Evolutionary conservation across 2,113 vertebrate species (phyloP), one percentile per base, ranked within the genome.

Genomic region (Malurus melanocephalus): DNA sequence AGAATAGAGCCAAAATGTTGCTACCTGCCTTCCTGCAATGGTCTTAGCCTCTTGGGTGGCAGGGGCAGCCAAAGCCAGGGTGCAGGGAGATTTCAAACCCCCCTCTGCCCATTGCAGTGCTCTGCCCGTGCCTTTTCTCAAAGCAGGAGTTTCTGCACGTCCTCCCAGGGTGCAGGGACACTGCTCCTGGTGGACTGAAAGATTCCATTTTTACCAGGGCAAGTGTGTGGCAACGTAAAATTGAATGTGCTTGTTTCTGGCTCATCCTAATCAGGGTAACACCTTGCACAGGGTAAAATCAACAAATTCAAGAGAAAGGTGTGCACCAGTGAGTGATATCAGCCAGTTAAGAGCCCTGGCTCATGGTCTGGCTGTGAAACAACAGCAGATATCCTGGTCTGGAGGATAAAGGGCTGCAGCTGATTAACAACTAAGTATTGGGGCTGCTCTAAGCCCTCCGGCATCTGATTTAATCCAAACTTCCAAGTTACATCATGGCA

Each of bases 221-320:
- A 17, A 20, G 21, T 0, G 1, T 4, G 13, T 30, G 46, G 28
- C 32, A 62, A 4, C 5, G 0, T 4, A 24, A 16, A 27, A 3
- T 0, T 52, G 48, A 5, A 33, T 23, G 51, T 4, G 12, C 26
- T 26, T 73, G 0, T 59, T 35, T 33, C 30, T 77, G 30, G 4
- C 42, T 61, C 7, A 14, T 45, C 4, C 1, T 28, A 62, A 1
- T 9, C 1, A 20, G 27, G 33, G 27, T 82, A 64, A 52, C 45
- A 43, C 4, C 22, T 4, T 30, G 28, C 19, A 45, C 8, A 6
- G 28, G 53, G 11, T 28, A 60, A 78, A 71, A 56, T 7, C 51
- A 48, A 3, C 12, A 22, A 26, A 28, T 26, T 53, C 14, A 40
- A 12, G 46, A 13, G 13, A 13, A 15, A 32, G 21, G 16, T 35